Percentiles rank a stretch among this genome's conserved stretches.
Conservation (phyloP, 30 jellyfish, hydroid and myxozoan genomes). For the Chrysaora quinquecirrha region DNA sequence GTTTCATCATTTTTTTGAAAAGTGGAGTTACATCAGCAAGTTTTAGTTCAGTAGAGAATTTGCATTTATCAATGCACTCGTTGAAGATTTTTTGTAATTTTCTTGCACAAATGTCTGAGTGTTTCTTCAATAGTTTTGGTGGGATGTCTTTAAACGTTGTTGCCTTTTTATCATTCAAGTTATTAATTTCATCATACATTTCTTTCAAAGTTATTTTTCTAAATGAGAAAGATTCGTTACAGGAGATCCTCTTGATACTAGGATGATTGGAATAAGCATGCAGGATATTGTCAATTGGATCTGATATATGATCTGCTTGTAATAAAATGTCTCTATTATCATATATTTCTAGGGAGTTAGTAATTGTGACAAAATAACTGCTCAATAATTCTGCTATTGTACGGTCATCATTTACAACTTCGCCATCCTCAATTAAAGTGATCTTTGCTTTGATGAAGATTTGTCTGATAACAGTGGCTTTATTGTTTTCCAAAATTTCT, state of each 20-base stretch:
- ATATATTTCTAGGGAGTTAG: conserved; percentile 11
- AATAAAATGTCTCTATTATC: conserved; percentile 4
- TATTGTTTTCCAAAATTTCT: conserved; percentile 7
- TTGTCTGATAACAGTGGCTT: conserved; percentile 14
- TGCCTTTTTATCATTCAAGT: conserved; percentile 6
- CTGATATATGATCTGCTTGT: conserved; percentile 5
- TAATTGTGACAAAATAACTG: conserved; percentile 7
- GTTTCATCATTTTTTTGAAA: not conserved
- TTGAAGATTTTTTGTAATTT: not conserved
- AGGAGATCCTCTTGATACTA: not conserved
- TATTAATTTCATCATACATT: not conserved
- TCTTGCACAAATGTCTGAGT: conserved; percentile 4
- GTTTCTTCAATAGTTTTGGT: not conserved
- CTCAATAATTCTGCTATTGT: conserved; percentile 16
- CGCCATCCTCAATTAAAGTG: conserved; percentile 15
- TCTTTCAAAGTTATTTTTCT: conserved; percentile 15
- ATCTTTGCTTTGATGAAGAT: not conserved
- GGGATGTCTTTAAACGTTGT: conserved; percentile 7
- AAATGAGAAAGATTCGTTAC: not conserved
- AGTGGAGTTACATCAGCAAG: conserved; percentile 1
- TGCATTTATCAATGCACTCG: conserved; percentile 1
- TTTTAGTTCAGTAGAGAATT: not conserved
- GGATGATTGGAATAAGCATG: conserved; percentile 4
- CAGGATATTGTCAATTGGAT: conserved; percentile 9
- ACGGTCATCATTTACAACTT: conserved; percentile 19